A percentile compares a stretch with the other conserved stretches of the same genome.
Evolutionary conservation across 1,140 invertebrate genomes (phyloP).

Genomic region (Leguminivora glycinivorella): DNA sequence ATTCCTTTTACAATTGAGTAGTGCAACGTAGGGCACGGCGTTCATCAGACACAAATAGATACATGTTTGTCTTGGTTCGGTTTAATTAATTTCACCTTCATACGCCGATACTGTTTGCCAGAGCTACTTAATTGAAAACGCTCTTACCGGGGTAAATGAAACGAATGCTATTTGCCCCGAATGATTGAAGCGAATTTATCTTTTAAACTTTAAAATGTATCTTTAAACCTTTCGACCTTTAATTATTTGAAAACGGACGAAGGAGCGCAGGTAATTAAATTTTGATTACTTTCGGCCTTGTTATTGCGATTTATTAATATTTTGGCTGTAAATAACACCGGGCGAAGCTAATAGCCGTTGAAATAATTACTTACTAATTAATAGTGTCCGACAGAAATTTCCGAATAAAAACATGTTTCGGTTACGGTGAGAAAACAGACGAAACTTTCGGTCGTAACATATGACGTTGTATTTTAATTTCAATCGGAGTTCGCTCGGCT

Average conservation of each 20-base stretch:
- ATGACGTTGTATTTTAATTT: too few species aligned
- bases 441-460: too few species aligned
- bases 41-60: conserved; percentile 70
- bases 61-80: conserved; percentile 76
- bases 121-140: conserved; percentile 77
- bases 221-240: conserved; percentile 57
- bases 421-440: too few species aligned
- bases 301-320: conserved; percentile 66
- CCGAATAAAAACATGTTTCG: too few species aligned
- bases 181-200: conserved; percentile 78
- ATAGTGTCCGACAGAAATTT: too few species aligned
- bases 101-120: conserved; percentile 77
- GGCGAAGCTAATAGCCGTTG: conserved; percentile 56
- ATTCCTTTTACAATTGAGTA: background rate
- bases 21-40: conserved; percentile 18
- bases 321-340: conserved; percentile 52
- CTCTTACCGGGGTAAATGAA: conserved; percentile 76
- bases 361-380: conserved; percentile 67
- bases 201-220: conserved; percentile 77
- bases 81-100: conserved; percentile 79
- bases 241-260: conserved; percentile 53
- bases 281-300: conserved; percentile 64
- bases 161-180: conserved; percentile 76
- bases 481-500: too few species aligned
- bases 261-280: conserved; percentile 66